These are phyloP conservation scores for Darevskia nairensis DNA, from an alignment of 2,797 vertebrate species.

Conservation along the genomic window DNA sequence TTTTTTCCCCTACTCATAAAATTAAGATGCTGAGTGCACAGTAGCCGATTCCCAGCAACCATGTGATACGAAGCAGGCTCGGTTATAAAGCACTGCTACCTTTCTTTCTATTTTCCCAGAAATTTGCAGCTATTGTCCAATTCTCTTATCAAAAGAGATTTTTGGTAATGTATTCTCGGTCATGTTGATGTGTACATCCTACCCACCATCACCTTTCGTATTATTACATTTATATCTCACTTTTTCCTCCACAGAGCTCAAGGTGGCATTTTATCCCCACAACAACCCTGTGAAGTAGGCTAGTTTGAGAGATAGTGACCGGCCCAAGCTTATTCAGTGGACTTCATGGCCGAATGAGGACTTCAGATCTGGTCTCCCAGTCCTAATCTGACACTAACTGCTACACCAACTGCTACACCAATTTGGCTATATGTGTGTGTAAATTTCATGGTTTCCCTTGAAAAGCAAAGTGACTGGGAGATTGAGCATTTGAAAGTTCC, in stretches of 20 bases:
- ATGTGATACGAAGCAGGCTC: not conserved
- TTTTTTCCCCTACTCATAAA: slow-evolving; percentile 46
- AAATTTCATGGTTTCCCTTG: not conserved
- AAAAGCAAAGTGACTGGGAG: not conserved
- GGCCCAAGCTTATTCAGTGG: too few species aligned
- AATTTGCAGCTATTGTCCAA: slow-evolving; percentile 20
- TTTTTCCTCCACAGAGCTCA: too few species aligned
- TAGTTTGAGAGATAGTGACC: too few species aligned
- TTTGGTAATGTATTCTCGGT: not conserved
- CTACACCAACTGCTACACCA: too few species aligned
- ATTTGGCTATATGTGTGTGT: too few species aligned
- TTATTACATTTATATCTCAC: too few species aligned
- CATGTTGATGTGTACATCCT: not conserved
- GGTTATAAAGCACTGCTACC: not conserved
- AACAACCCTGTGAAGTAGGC: too few species aligned
- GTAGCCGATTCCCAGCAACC: slow-evolving; percentile 40
- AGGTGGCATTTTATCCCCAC: too few species aligned
- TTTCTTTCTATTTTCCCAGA: slow-evolving; percentile 23
- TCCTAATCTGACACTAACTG: too few species aligned
- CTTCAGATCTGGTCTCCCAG: too few species aligned
- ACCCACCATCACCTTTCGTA: not conserved
- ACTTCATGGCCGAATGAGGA: too few species aligned
- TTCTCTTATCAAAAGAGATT: not conserved
- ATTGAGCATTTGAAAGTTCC: not conserved
- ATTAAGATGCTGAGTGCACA: slow-evolving; percentile 43